Percentiles rank a stretch among this genome's conserved stretches.
Conservation (phyloP, 2,888 invertebrate genomes). For the Hydriomena furcata region DNA sequence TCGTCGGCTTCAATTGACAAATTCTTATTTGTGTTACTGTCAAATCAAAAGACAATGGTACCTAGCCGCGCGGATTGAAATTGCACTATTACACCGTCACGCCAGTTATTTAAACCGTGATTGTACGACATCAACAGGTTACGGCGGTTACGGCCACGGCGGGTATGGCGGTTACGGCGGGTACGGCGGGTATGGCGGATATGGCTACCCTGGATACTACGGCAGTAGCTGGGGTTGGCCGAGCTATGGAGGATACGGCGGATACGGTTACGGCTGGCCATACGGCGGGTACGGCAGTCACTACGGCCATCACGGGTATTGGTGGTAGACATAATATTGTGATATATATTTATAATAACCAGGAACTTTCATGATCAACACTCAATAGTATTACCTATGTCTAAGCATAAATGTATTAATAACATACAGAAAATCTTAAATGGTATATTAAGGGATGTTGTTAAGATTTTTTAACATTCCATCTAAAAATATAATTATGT, state of each 20-base stretch:
- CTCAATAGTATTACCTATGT: not conserved
- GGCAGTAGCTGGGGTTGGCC: constrained; percentile 36
- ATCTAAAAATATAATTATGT: no score
- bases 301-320: constrained; percentile 42
- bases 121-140: not conserved
- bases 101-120: no score
- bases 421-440: no score
- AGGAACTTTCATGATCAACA: not conserved
- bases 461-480: no score
- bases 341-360: not conserved
- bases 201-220: constrained; percentile 40
- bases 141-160: constrained; percentile 46
- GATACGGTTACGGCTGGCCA: constrained; percentile 39
- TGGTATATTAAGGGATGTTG: no score
- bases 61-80: no score
- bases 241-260: constrained; percentile 42
- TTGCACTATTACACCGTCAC: no score
- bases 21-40: no score
- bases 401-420: no score
- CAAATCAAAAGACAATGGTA: no score
- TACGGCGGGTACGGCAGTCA: constrained; percentile 46
- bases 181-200: constrained; percentile 50
- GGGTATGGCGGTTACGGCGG: constrained; percentile 55
- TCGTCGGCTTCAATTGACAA: no score
- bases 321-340: constrained; percentile 42